Conservation (phyloP, 2,888 invertebrate species). For the Automeris io region DNA sequence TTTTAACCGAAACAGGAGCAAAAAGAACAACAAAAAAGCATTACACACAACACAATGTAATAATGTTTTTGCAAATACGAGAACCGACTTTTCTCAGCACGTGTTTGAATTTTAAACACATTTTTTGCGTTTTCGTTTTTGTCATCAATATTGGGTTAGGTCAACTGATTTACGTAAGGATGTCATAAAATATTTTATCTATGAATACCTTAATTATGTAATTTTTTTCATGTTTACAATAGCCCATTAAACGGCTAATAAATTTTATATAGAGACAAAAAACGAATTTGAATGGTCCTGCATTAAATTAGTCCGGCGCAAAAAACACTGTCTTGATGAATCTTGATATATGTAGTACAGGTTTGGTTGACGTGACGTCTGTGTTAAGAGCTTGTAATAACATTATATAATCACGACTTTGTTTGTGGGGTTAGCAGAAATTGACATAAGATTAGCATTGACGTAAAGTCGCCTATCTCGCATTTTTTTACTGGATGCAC, state of each 20-base stretch:
- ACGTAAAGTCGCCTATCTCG: too few species aligned
- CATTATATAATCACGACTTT: too few species aligned
- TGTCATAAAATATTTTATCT: constrained; percentile 2
- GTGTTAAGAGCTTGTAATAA: too few species aligned
- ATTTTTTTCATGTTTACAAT: constrained; percentile 1
- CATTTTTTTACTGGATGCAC: too few species aligned
- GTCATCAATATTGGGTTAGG: constrained; percentile 51
- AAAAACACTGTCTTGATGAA: too few species aligned
- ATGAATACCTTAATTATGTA: neutral
- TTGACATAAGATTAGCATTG: too few species aligned
- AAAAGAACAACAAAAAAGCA: constrained; percentile 54
- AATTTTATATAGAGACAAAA: neutral
- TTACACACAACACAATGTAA: constrained; percentile 45
- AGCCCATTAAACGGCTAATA: neutral
- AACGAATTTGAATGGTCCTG: neutral
- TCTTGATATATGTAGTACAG: too few species aligned
- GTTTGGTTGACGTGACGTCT: too few species aligned
- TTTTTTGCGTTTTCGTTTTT: constrained; percentile 50
- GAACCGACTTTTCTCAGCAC: constrained; percentile 62
- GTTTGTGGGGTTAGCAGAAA: too few species aligned
- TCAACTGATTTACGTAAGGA: constrained; percentile 25
- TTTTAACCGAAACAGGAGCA: constrained; percentile 56
- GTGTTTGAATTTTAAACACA: constrained; percentile 57
- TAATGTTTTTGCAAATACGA: constrained; percentile 68
- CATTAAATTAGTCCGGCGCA: neutral